Conservation (phyloP, 2,888 invertebrate genomes). For the Uloborus plumipes region DNA sequence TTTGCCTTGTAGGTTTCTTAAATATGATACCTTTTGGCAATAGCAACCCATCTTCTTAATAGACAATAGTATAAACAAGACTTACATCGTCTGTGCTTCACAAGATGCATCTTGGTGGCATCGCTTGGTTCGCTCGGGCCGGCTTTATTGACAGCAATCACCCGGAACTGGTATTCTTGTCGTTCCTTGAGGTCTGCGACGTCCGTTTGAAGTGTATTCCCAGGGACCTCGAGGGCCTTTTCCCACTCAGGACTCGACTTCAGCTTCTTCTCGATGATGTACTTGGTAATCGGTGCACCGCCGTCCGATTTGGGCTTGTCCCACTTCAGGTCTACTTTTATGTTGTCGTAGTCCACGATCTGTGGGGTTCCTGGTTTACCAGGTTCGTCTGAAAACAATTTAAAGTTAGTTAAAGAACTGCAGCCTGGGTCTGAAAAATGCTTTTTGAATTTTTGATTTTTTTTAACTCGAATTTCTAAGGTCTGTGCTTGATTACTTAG, state of each 20-base stretch:
- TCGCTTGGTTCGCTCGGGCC: constrained; percentile 93
- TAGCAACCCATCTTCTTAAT: too few relatives aligned
- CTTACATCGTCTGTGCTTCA: constrained; percentile 82
- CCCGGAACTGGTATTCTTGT: constrained; percentile 93
- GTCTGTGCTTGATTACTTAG: too few relatives aligned
- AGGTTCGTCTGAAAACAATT: constrained; percentile 79
- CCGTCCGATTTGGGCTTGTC: constrained; percentile 89
- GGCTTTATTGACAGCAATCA: constrained; percentile 90
- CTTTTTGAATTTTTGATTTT: too few relatives aligned
- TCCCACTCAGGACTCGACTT: constrained; percentile 86
- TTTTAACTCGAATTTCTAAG: too few relatives aligned
- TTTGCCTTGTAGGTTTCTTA: too few relatives aligned
- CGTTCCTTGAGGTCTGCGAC: constrained; percentile 89
- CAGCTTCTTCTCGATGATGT: constrained; percentile 88
- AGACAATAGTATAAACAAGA: neutral
- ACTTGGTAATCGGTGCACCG: constrained; percentile 92
- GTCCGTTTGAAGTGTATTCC: constrained; percentile 72
- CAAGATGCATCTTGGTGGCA: constrained; percentile 90
- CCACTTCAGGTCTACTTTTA: constrained; percentile 93
- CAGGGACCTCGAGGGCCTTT: constrained; percentile 83
- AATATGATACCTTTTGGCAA: too few relatives aligned
- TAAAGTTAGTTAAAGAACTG: neutral
- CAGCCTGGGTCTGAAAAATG: too few relatives aligned
- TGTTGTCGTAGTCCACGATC: constrained; percentile 92
- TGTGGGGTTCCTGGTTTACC: constrained; percentile 92